Base-by-base conservation (phyloP, 1,140 invertebrate species). In the Anastatus disparis region DNA sequence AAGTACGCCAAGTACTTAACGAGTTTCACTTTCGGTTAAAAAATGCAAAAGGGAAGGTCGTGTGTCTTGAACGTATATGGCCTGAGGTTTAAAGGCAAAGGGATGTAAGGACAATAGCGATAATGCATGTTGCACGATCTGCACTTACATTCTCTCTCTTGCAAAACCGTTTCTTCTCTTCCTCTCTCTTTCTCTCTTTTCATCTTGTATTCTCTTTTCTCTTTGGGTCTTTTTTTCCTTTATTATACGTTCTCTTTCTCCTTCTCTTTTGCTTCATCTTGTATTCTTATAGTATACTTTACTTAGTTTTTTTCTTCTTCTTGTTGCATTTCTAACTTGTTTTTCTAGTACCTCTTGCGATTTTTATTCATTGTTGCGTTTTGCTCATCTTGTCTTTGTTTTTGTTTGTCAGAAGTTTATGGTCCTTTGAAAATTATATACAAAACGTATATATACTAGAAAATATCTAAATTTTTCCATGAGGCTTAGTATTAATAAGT, bases 1-100 rank as follows among this genome's bases (percentile, higher is more conserved):
- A 38, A 27, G 50, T 31, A 50, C 48, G 20, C 26, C 9, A 42
- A n/a, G 69, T 50, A 58, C 69, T 71, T 71, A 71, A 71, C 61
- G 69, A 71, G 69, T 71, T 71, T 71, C 52, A 58, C 69, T 71
- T 62, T 64, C 61, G 61, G 53, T n/a, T 71, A 64, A 71, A 71
- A 71, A 71, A 71, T 71, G 52, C 69, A 71, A 22, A 31, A 70
- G 56, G 58, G 15, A n/a, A 67, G 55, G 38, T 44, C 26, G 64
- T 22, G 38, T n/a, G 31, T n/a, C n/a, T 53, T 42, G 55, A n/a
- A 29, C 27, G 40, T 38, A 29, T n/a, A n/a, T 27, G 15, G 8
- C 27, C 2, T 26, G 3, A 13, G 26, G 22, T 55, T 38, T 44
- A 52, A 52, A 62, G 58, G 56, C 40, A 56, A 56, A 68, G 59